Conservation (phyloP, 2,888 invertebrate genomes). For the Siphonodentalium dalli region DNA sequence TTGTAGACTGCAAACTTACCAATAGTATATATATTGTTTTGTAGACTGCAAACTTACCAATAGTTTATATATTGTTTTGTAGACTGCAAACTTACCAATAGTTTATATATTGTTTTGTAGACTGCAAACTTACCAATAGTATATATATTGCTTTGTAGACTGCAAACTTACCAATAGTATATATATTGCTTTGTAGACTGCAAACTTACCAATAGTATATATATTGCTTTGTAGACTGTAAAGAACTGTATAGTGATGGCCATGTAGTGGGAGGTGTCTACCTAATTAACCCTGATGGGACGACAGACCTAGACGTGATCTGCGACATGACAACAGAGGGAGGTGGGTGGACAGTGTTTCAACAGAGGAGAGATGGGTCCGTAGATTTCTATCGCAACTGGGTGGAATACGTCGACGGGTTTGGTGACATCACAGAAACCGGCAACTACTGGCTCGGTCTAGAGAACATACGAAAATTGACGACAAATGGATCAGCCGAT, state of each 20-base stretch:
- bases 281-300: not conserved
- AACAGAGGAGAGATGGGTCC: slow-evolving; percentile 2
- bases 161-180: too few relatives aligned
- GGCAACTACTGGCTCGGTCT: slow-evolving; percentile 6
- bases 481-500: not conserved
- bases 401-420: slow-evolving; percentile 2
- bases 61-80: too few relatives aligned
- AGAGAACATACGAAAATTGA: not conserved
- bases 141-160: too few relatives aligned
- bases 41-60: too few relatives aligned
- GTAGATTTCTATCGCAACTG: slow-evolving; percentile 3
- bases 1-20: too few relatives aligned
- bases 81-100: too few relatives aligned
- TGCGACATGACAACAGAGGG: slow-evolving; percentile 9
- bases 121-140: too few relatives aligned
- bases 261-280: not conserved
- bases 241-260: not conserved
- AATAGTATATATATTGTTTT: too few relatives aligned
- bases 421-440: not conserved
- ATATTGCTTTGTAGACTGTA: too few relatives aligned
- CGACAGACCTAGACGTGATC: not conserved
- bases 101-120: too few relatives aligned
- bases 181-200: too few relatives aligned
- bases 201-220: too few relatives aligned
- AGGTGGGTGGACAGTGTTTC: slow-evolving; percentile 8